These are phyloP conservation scores for Orius insidiosus DNA, from an alignment of 1,140 invertebrate species.

Conservation along the genomic window DNA sequence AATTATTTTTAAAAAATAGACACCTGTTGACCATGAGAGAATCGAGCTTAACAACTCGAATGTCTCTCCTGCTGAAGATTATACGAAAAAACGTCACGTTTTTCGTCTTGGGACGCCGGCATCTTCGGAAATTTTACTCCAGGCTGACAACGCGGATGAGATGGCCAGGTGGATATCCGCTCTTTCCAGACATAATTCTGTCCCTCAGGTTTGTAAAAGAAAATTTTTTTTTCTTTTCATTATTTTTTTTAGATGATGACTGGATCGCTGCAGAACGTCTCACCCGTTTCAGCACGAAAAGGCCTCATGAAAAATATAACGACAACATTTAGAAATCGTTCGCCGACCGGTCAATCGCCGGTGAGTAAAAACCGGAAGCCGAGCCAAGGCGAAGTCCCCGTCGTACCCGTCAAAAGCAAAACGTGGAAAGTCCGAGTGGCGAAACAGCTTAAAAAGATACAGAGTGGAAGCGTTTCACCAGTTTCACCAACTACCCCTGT, in stretches of 20 bases:
- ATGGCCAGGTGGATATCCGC: constrained; percentile 52
- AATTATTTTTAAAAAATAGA: constrained; percentile 31
- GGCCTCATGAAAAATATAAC: constrained; percentile 29
- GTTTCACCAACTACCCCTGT: constrained; percentile 27
- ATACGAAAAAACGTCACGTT: constrained; percentile 77
- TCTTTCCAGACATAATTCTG: neutral
- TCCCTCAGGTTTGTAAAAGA: no score
- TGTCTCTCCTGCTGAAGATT: constrained; percentile 65
- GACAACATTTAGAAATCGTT: constrained; percentile 34
- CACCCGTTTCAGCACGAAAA: constrained; percentile 29
- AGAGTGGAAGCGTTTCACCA: constrained; percentile 31
- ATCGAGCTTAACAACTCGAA: constrained; percentile 44
- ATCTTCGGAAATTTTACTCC: constrained; percentile 50
- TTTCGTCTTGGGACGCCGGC: constrained; percentile 36
- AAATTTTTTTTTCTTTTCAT: no score
- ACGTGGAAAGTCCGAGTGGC: constrained; percentile 77
- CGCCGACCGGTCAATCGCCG: constrained; percentile 45
- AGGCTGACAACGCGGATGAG: constrained; percentile 57
- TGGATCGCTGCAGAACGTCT: constrained; percentile 10
- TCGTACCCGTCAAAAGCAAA: constrained; percentile 61
- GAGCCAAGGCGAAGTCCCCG: constrained; percentile 32
- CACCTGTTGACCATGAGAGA: constrained; percentile 32
- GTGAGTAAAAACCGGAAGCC: constrained; percentile 51
- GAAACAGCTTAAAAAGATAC: constrained; percentile 61
- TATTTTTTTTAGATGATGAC: no score